Evolutionary conservation across 2,797 vertebrate genomes (phyloP).

Genomic region (Chiroxiphia lanceolata): DNA sequence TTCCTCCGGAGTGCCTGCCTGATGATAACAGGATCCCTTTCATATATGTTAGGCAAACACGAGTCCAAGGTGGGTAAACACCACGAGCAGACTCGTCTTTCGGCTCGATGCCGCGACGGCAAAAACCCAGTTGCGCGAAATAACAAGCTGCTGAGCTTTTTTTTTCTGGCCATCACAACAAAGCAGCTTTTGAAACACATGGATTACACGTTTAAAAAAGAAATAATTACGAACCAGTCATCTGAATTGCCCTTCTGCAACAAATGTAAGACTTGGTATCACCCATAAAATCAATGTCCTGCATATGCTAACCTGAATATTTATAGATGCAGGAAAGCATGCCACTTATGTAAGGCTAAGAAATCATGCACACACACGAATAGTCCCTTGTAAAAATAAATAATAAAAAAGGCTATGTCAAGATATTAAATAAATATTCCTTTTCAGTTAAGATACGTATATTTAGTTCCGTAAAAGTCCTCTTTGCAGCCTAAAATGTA

Average conservation of each 20-base stretch:
- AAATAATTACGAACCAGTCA: neutral
- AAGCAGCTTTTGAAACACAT: conserved; percentile 52
- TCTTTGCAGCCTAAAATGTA: conserved; percentile 39
- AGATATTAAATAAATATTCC: conserved; percentile 42
- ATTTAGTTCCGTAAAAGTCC: neutral
- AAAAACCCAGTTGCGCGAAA: neutral
- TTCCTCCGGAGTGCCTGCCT: conserved; percentile 58
- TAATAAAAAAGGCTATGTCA: neutral
- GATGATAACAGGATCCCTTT: conserved; percentile 59
- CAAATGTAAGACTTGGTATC: neutral
- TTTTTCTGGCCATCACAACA: neutral
- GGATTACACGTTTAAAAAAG: neutral
- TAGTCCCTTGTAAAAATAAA: conserved; percentile 34
- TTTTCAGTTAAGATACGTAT: conserved; percentile 35
- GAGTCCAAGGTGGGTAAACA: conserved; percentile 60
- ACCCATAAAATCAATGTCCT: neutral
- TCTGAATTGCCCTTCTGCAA: conserved; percentile 18
- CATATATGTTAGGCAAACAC: conserved; percentile 41
- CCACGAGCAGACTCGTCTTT: conserved; percentile 15
- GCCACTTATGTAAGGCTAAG: conserved; percentile 6
- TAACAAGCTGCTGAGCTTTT: neutral
- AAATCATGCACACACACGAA: neutral
- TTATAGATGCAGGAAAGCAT: neutral
- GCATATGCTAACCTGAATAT: neutral
- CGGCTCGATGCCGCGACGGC: neutral